These are phyloP conservation scores for Capitulum mitella DNA, from an alignment of 2,888 invertebrate species.

Conservation along the genomic window DNA sequence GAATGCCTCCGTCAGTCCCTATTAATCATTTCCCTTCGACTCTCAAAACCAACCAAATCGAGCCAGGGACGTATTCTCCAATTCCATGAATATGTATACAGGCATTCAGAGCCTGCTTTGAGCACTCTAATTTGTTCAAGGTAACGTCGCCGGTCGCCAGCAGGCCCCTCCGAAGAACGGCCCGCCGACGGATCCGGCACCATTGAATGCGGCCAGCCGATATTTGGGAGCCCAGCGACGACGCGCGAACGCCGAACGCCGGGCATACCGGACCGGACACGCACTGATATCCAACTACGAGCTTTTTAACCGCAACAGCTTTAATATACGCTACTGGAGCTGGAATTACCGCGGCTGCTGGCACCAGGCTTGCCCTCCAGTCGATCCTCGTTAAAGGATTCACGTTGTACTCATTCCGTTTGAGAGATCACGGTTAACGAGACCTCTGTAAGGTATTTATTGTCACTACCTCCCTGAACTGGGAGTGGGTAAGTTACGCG, in stretches of 20 bases:
- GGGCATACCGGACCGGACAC: conserved; percentile 38
- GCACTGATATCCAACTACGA: conserved; percentile 50
- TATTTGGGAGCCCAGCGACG: conserved; percentile 27
- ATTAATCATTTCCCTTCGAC: conserved; percentile 55
- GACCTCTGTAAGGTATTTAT: too few relatives aligned
- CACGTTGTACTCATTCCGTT: conserved; percentile 52
- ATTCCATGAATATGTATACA: conserved; percentile 52
- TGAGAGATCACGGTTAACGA: conserved; percentile 32
- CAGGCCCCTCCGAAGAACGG: conserved; percentile 46
- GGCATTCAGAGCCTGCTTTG: too few relatives aligned
- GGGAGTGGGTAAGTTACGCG: too few relatives aligned
- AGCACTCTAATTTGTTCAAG: conserved; percentile 62
- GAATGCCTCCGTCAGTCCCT: conserved; percentile 57
- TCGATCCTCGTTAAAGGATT: conserved; percentile 56
- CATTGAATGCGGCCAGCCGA: conserved; percentile 34
- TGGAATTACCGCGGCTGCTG: conserved; percentile 66
- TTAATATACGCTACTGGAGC: conserved; percentile 62
- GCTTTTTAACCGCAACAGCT: conserved; percentile 61
- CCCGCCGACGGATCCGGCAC: conserved; percentile 37
- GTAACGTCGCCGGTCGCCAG: conserved; percentile 53
- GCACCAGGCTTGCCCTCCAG: conserved; percentile 62
- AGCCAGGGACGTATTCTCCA: conserved; percentile 58
- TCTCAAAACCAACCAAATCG: conserved; percentile 57
- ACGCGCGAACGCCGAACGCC: too few relatives aligned
- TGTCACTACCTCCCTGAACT: too few relatives aligned